Evolutionary conservation across 2,113 vertebrate genomes (phyloP).

Genomic region (Coracopsis vasa): DNA sequence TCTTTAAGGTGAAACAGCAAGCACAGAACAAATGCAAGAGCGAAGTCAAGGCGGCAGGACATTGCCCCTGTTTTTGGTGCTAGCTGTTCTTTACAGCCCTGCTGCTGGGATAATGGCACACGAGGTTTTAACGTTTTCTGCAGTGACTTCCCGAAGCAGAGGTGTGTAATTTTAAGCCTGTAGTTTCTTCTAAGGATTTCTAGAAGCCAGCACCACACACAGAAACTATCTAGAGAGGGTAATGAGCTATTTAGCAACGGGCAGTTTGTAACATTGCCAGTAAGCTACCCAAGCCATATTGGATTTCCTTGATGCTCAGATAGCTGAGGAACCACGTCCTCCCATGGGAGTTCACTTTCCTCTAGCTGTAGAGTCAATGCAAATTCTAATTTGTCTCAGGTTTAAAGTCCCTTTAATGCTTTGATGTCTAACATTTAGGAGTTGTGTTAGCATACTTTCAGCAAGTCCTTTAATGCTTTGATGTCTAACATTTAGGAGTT

Average conservation of each 20-base stretch:
- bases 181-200: not conserved
- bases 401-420: not conserved
- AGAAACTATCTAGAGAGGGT: not conserved
- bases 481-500: not conserved
- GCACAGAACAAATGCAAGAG: no score
- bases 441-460: not conserved
- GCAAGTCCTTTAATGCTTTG: not conserved
- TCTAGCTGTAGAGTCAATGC: not conserved
- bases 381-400: not conserved
- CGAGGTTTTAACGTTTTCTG: accelerated
- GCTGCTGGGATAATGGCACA: not conserved
- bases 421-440: not conserved
- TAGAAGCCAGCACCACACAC: not conserved
- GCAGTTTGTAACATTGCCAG: accelerated
- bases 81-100: not conserved
- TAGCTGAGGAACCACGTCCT: not conserved
- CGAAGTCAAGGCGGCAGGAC: accelerated
- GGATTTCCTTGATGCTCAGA: not conserved
- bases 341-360: accelerated
- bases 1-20: not conserved
- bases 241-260: accelerated
- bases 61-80: accelerated
- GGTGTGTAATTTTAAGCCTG: not conserved
- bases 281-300: not conserved
- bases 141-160: not conserved